Base-by-base conservation (phyloP, 2,113 vertebrate species). In the Perca fluviatilis region DNA sequence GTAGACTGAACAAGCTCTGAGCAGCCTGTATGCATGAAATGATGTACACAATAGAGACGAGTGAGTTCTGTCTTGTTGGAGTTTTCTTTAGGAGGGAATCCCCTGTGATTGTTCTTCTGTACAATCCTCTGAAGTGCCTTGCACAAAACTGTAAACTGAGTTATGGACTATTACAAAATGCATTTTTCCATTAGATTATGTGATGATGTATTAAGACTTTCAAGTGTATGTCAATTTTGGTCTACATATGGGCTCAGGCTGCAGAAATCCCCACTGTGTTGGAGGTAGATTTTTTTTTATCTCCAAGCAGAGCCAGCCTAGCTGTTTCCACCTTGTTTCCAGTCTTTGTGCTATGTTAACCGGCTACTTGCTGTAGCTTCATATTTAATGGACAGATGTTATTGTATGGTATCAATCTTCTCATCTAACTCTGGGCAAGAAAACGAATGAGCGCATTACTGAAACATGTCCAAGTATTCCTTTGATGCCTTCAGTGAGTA, bases 41-140 rank as follows among this genome's bases (percentile, higher is more conserved):
- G 83, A 89, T 87, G 88, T 82, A 88, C 88, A 92, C 66, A 84
- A 83, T 82, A 82, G 85, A 84, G 86, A 77, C 16, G 18, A 88
- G 85, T 78, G 61, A 88, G 90, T 93, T 89, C 74, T 80, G 90
- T 92, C 90, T 93, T 92, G 91, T 87, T 88, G 61, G 82, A 87
- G 78, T 88, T 91, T 90, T 92, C 87, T 86, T 87, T 61, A 49
- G 64, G 75, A 93, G 94, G 94, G 93, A 95, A 94, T 94, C 92
- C 94, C 94, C 95, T 80, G 77, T 74, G 63, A 89, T 73, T 86
- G 80, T 84, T 84, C 62, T 54, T 63, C 66, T 80, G 47, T 79
- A 49, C 67, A 86, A 77, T 84, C 75, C 82, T 87, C 74, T 82
- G 63, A 87, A 68, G 71, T 21, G 15, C 50, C 36, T 60, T 65